These are phyloP conservation scores for Pseudobourletiella spinata DNA, from an alignment of 1,140 invertebrate species.

Conservation along the genomic window DNA sequence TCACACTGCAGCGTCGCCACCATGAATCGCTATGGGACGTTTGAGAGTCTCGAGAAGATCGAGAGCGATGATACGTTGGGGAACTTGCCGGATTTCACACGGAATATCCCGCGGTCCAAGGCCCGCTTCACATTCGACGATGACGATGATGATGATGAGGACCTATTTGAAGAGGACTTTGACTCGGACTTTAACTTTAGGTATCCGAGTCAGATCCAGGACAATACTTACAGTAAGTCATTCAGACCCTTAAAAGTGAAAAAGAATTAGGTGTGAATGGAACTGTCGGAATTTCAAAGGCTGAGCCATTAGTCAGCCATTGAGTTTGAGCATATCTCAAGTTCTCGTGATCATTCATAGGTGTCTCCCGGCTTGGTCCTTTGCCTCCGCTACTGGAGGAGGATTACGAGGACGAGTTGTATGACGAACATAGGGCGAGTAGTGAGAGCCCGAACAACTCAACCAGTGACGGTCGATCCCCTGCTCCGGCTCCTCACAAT, in stretches of 20 bases:
- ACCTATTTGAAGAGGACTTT: constrained; percentile 35
- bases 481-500: not conserved
- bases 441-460: constrained; percentile 15
- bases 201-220: constrained; percentile 33
- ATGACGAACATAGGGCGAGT: constrained; percentile 18
- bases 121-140: constrained; percentile 34
- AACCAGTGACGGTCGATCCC: not conserved
- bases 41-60: constrained; percentile 34
- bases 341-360: constrained; percentile 8
- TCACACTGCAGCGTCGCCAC: constrained; percentile 29
- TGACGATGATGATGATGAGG: constrained; percentile 31
- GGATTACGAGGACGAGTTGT: constrained; percentile 34
- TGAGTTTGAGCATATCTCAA: too few species aligned
- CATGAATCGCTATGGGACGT: constrained; percentile 35
- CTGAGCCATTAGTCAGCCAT: too few species aligned
- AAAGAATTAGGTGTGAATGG: too few species aligned
- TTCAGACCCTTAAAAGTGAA: too few species aligned
- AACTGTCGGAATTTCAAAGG: too few species aligned
- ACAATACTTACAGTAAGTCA: constrained; percentile 35
- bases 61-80: constrained; percentile 21
- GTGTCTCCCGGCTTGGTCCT: constrained; percentile 33
- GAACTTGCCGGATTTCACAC: constrained; percentile 13
- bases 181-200: constrained; percentile 35
- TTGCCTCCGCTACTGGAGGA: constrained; percentile 32
- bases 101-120: constrained; percentile 21